phyloP scores from a whole-genome alignment of 2,888 invertebrate species.

The Oxystoma pomonae region DNA sequence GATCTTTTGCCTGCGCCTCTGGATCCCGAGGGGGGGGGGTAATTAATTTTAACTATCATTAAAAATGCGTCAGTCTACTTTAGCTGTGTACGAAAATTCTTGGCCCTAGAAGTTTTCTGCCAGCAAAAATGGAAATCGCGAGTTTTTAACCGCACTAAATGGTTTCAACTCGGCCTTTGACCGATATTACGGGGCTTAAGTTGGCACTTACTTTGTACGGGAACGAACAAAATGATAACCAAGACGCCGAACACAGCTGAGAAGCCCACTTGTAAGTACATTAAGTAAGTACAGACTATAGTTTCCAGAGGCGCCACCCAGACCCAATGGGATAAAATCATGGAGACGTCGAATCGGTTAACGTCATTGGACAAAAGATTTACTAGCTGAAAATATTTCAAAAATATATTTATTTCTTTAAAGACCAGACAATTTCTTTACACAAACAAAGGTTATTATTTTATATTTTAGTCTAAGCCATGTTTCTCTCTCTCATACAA shows the following conservation, averaged over 20 bases:
- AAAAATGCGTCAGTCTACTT: too few species aligned
- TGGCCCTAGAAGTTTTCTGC: too few species aligned
- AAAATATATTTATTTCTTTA: background rate
- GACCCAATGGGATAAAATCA: conserved; percentile 76
- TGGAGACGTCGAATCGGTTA: conserved; percentile 80
- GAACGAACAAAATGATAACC: conserved; percentile 51
- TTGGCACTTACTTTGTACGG: conserved; percentile 50
- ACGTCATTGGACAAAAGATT: conserved; percentile 96
- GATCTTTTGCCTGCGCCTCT: too few species aligned
- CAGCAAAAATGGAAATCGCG: too few species aligned
- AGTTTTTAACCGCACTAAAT: too few species aligned
- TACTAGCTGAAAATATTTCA: conserved; percentile 55
- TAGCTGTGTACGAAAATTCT: too few species aligned
- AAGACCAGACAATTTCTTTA: background rate
- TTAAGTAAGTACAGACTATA: conserved; percentile 67
- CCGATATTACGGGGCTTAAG: too few species aligned
- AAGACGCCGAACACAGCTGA: conserved; percentile 56
- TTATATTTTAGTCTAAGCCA: too few species aligned
- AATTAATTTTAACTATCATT: too few species aligned
- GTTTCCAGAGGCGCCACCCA: conserved; percentile 81
- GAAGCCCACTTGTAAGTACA: conserved; percentile 61
- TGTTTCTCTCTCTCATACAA: too few species aligned
- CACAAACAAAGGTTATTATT: background rate
- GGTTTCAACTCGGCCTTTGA: too few species aligned
- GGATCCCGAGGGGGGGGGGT: too few species aligned